Evolutionary conservation across 2,888 invertebrate species (phyloP).

Genomic region (Pachydiplax longipennis): DNA sequence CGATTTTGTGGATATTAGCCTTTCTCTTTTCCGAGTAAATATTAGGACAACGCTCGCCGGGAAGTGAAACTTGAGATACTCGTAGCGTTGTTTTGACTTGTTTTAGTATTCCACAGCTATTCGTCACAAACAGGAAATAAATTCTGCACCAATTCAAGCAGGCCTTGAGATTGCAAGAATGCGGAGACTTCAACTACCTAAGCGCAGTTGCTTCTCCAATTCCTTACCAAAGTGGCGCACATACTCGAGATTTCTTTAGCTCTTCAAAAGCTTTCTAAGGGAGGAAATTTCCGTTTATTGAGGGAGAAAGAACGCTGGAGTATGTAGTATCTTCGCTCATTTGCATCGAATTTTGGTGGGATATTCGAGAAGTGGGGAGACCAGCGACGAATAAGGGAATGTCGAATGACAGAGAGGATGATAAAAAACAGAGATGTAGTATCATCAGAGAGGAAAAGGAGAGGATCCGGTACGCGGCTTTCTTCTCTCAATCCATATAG

Average conservation of each 20-base stretch:
- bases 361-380: not conserved
- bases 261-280: not conserved
- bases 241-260: not conserved
- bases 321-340: not conserved
- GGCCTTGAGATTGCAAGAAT: slow-evolving; percentile 3
- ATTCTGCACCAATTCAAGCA: not conserved
- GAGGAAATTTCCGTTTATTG: not conserved
- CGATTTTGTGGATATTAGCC: too few relatives aligned
- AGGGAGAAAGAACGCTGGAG: not conserved
- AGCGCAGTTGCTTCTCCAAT: not conserved
- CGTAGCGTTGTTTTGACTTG: too few relatives aligned
- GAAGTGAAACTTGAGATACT: too few relatives aligned
- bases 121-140: too few relatives aligned
- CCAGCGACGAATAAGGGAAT: not conserved
- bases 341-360: slow-evolving; percentile 4
- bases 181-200: slow-evolving; percentile 4
- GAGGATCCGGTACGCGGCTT: not conserved
- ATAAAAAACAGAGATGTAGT: not conserved
- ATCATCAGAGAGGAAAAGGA: not conserved
- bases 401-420: not conserved
- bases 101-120: too few relatives aligned
- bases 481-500: slow-evolving; percentile 13
- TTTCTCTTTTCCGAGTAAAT: too few relatives aligned
- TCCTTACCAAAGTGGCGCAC: not conserved
- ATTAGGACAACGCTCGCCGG: too few relatives aligned